Evolutionary conservation across 2,797 vertebrate species (phyloP).

Genomic region (Hippopotamyrus pictus): DNA sequence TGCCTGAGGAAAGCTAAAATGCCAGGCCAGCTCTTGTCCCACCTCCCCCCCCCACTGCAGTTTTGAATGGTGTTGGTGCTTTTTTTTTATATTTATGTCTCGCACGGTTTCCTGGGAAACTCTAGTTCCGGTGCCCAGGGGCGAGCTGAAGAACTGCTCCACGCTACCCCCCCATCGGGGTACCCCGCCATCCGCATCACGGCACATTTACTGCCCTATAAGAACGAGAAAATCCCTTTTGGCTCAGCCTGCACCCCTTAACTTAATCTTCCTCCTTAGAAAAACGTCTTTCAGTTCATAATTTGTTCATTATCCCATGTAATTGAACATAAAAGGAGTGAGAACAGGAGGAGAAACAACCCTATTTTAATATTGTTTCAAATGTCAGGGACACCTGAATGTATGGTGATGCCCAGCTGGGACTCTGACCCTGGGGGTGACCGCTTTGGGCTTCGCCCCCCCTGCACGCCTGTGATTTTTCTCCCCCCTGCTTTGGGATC

Average conservation of each 20-base stretch:
- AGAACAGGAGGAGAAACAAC: neutral
- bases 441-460: neutral
- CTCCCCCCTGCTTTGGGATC: too few relatives aligned
- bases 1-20: conserved; percentile 33
- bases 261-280: neutral
- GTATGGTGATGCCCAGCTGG: neutral
- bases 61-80: conserved; percentile 13
- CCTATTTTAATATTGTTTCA: neutral
- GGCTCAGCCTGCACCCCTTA: neutral
- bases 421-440: neutral
- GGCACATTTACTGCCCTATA: neutral
- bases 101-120: conserved; percentile 43
- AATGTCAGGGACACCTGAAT: neutral
- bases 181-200: neutral
- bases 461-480: neutral
- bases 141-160: neutral
- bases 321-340: neutral
- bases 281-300: neutral
- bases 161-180: too few relatives aligned
- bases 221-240: neutral
- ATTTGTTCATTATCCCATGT: neutral
- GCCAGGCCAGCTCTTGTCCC: conserved; percentile 35
- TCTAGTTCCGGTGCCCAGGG: conserved; percentile 14
- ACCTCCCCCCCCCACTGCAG: conserved; percentile 18
- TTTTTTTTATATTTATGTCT: conserved; percentile 23